Base-by-base conservation (phyloP, 2,797 vertebrate genomes). In the Peromyscus attwateri region DNA sequence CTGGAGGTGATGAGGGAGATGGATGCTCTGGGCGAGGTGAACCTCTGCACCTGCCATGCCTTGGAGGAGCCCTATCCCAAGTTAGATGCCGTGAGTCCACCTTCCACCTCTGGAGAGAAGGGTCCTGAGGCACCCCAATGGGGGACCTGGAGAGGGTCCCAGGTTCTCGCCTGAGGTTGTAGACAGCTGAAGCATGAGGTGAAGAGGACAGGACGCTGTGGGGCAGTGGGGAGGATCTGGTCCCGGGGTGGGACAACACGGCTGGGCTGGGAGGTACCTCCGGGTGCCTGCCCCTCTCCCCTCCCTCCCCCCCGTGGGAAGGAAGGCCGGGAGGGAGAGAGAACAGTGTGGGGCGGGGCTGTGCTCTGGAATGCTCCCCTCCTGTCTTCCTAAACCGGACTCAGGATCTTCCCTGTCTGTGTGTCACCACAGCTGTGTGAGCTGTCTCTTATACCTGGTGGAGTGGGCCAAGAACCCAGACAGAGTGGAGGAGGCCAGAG, bases 321-420 rank as follows among this genome's bases (percentile, higher is more conserved):
- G 49, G 70, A 46, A 34, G 27, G 43, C 14, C 31, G 19, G 2
- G 29, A 25, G 2, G 29, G 80, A 79, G 52, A 40, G 75, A 62
- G 75, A 55, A 34, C 29, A 13, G 0, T 0, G 62, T 0, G 23
- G 9, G 14, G 29, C n/a, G n/a, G 1, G 52, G 70, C 70, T 37
- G 60, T 8, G 25, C 43, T 43, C 27, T 40, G 76, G 31, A 19
- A 9, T 8, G 27, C 13, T 34, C n/a, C 77, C 71, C 29, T 34
- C 49, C 21, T 19, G n/a, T 14, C 27, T 62, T 66, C 31, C 40
- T 62, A 6, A n/a, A 71, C 10, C 34, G 8, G 57, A n/a, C 14
- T 23, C 14, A 1, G n/a, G 27, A 34, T 43, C 23, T 60, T 60
- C 70, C 19, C 55, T 37, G 9, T 46, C 43, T 46, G 43, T 46